Percentiles rank a stretch among this genome's conserved stretches.
Evolutionary conservation across 1,140 invertebrate species (phyloP).

Genomic region (Dreissena polymorpha): DNA sequence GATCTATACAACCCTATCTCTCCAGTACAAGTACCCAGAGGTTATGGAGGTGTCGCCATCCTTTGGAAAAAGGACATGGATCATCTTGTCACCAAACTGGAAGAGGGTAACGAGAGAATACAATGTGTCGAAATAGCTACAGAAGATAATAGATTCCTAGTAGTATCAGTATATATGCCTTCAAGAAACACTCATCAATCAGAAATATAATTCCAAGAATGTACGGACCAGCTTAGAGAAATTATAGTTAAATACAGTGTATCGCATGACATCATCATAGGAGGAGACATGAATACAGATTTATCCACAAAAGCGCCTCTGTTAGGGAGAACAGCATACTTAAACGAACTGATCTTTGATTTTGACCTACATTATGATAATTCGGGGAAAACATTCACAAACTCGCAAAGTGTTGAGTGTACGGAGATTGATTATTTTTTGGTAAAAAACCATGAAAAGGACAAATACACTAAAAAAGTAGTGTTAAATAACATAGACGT

Average conservation of each 20-base stretch:
- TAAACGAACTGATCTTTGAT: neutral
- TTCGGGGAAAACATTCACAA: neutral
- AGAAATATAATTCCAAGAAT: no score
- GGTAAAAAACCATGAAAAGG: no score
- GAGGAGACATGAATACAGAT: constrained; percentile 19
- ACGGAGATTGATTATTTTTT: constrained; percentile 24
- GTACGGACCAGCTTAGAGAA: no score
- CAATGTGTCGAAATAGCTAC: constrained; percentile 10
- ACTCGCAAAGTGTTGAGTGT: neutral
- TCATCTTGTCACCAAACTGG: neutral
- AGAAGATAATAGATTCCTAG: no score
- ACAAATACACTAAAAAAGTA: neutral
- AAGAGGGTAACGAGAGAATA: constrained; percentile 21
- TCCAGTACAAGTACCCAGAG: constrained; percentile 31
- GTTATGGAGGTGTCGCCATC: constrained; percentile 39
- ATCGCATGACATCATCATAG: neutral
- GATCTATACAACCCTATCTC: constrained; percentile 20
- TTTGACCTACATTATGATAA: constrained; percentile 4
- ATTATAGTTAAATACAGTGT: no score
- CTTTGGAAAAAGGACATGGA: constrained; percentile 28
- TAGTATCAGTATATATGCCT: no score
- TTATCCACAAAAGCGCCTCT: neutral
- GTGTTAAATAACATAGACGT: no score
- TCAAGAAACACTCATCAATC: no score
- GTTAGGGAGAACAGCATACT: neutral